Percentiles rank a stretch among this genome's conserved stretches.
Evolutionary conservation across 1,140 invertebrate genomes (phyloP).

Genomic region (Vanessa tameamea): DNA sequence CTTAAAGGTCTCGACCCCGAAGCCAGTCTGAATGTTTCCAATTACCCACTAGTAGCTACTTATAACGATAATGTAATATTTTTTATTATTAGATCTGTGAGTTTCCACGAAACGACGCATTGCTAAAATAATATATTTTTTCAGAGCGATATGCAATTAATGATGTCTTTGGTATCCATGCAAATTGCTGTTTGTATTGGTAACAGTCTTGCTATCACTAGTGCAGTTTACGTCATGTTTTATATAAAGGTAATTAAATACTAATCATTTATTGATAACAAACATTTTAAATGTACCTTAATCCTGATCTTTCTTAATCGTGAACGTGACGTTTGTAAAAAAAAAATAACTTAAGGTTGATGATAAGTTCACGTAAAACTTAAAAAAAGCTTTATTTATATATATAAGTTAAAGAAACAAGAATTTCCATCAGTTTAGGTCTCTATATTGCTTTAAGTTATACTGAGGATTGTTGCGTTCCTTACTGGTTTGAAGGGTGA

Average conservation of each 20-base stretch:
- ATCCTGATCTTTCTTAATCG: no score
- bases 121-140: constrained; percentile 29
- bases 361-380: no score
- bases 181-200: constrained; percentile 64
- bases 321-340: no score
- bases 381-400: no score
- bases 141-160: constrained; percentile 59
- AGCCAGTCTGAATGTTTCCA: constrained; percentile 57
- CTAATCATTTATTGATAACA: no score
- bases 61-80: constrained; percentile 59
- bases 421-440: no score
- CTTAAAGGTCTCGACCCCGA: constrained; percentile 48
- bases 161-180: constrained; percentile 58
- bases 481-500: no score
- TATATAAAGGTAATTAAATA: constrained; percentile 81
- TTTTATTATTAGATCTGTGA: not conserved
- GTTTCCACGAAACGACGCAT: not conserved
- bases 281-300: no score
- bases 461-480: no score
- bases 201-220: constrained; percentile 62
- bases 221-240: constrained; percentile 80
- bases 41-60: constrained; percentile 63
- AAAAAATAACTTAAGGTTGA: no score
- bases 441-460: no score
- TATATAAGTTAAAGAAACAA: no score